phyloP scores from a whole-genome alignment of 1,140 invertebrate genomes.

The Drosophila ambigua region DNA sequence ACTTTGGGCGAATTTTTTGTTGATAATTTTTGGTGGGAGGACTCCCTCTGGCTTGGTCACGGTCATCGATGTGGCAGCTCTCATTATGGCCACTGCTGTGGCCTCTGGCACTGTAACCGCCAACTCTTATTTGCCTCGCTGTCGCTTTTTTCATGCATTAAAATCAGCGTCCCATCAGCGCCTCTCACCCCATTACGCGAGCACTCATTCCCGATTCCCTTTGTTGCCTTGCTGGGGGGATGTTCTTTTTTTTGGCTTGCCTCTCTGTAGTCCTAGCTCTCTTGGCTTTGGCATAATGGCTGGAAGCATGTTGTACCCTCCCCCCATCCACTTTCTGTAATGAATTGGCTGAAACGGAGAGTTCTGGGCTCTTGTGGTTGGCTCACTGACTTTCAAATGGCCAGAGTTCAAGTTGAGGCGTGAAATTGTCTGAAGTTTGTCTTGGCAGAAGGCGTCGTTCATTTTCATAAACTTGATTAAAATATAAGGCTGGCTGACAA shows the following conservation, averaged over 20 bases:
- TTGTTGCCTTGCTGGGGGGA: background rate
- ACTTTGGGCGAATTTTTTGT: slow-evolving; percentile 24
- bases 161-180: slow-evolving; percentile 46
- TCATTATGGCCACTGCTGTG: slow-evolving; percentile 53
- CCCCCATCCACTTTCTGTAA: slow-evolving; percentile 13
- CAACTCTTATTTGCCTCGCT: slow-evolving; percentile 58
- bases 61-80: slow-evolving; percentile 58
- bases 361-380: slow-evolving; percentile 3
- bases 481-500: slow-evolving; percentile 2
- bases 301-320: slow-evolving; percentile 32
- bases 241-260: slow-evolving; percentile 1
- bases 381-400: slow-evolving; percentile 14
- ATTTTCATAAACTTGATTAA: slow-evolving; percentile 11
- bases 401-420: no score
- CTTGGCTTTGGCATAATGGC: slow-evolving; percentile 38
- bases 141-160: slow-evolving; percentile 55
- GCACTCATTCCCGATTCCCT: slow-evolving; percentile 32
- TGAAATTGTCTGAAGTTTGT: slow-evolving; percentile 31
- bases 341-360: slow-evolving; percentile 29
- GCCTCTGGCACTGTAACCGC: slow-evolving; percentile 42
- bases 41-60: slow-evolving; percentile 30
- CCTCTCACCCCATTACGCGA: slow-evolving; percentile 25
- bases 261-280: background rate
- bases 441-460: no score
- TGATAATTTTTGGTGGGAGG: slow-evolving; percentile 48